These are phyloP conservation scores for Galemys pyrenaicus DNA, from an alignment of 2,113 vertebrate genomes.

Conservation along the genomic window DNA sequence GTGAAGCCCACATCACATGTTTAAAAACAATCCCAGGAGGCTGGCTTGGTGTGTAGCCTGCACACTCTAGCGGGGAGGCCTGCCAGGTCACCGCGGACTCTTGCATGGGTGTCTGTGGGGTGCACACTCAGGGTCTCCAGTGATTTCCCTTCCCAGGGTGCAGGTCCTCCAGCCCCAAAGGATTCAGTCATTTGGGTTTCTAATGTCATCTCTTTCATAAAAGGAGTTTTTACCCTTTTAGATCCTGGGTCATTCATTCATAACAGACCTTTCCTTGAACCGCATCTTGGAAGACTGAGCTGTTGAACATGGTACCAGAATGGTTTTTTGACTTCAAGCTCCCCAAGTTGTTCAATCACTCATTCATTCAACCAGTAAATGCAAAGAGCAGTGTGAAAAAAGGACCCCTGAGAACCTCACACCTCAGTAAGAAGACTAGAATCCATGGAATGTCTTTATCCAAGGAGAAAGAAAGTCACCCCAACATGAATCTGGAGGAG, in stretches of 20 bases:
- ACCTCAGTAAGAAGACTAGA: too few relatives aligned
- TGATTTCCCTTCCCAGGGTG: background rate
- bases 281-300: background rate
- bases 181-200: background rate
- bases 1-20: background rate
- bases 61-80: too few relatives aligned
- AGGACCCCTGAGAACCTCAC: background rate
- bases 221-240: background rate
- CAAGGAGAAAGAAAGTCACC: background rate
- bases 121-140: too few relatives aligned
- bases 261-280: background rate
- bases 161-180: background rate
- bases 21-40: background rate
- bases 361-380: background rate
- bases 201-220: background rate
- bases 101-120: too few relatives aligned
- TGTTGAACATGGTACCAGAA: background rate
- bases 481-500: background rate
- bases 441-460: background rate
- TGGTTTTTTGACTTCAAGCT: background rate
- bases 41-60: accelerated
- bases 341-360: too few relatives aligned
- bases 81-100: too few relatives aligned
- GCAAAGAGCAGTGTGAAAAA: background rate
- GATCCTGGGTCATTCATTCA: background rate